A percentile compares a stretch with the other conserved stretches of the same genome.
Evolutionary conservation across 2,113 vertebrate genomes (phyloP).

Genomic region (Oophaga pumilio): DNA sequence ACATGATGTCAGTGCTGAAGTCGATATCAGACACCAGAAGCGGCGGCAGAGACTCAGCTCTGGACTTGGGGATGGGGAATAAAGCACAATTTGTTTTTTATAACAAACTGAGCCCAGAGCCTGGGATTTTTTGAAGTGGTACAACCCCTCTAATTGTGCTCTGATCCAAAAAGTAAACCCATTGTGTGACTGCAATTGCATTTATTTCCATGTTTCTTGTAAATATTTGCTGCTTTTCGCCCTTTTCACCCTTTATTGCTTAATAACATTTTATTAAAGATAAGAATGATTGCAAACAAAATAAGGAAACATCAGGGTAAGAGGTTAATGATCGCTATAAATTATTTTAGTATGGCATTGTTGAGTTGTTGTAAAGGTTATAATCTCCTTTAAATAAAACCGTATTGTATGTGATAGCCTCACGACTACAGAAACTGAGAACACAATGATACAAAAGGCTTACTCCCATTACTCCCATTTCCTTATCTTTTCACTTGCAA

Average conservation of each 20-base stretch:
- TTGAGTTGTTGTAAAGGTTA: neutral
- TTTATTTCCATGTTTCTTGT: neutral
- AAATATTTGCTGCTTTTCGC: neutral
- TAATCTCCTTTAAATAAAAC: slow-evolving; percentile 17
- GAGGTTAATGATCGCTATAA: neutral
- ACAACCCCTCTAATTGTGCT: neutral
- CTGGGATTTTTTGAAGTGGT: neutral
- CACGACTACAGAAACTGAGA: slow-evolving; percentile 6
- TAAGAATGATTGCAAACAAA: neutral
- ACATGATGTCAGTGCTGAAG: no score
- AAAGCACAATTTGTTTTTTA: neutral
- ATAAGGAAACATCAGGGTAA: neutral
- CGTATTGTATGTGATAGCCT: slow-evolving; percentile 32
- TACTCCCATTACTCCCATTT: slow-evolving; percentile 51
- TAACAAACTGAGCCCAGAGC: neutral
- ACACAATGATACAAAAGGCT: slow-evolving; percentile 32
- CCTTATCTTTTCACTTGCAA: slow-evolving; percentile 9
- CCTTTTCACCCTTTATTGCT: neutral
- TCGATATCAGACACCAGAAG: no score
- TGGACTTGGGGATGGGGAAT: no score
- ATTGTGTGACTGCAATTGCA: neutral
- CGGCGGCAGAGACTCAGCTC: no score
- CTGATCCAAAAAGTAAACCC: no score
- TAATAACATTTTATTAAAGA: neutral
- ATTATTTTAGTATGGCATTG: slow-evolving; percentile 17